Conservation (phyloP, 2,888 invertebrate genomes). For the Philonicus albiceps region DNA sequence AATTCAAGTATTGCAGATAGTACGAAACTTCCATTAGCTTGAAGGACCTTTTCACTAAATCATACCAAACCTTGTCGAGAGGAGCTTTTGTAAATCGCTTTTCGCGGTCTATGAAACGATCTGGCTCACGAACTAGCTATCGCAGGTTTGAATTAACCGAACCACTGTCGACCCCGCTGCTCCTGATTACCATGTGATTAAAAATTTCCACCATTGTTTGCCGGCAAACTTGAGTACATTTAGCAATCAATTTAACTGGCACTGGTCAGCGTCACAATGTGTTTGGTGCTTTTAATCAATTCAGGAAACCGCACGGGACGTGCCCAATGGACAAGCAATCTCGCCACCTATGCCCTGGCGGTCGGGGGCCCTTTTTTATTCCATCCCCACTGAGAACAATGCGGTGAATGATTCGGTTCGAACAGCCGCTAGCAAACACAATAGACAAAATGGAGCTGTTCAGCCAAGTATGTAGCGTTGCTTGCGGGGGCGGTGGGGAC, state of each 20-base stretch:
- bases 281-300: constrained; percentile 46
- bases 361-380: constrained; percentile 16
- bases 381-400: constrained; percentile 21
- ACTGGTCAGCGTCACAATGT: constrained; percentile 25
- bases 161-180: neutral
- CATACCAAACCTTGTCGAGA: neutral
- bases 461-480: constrained; percentile 2
- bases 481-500: neutral
- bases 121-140: neutral
- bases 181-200: constrained; percentile 40
- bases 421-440: constrained; percentile 34
- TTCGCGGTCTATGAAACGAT: neutral
- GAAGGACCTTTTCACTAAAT: neutral
- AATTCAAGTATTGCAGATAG: neutral
- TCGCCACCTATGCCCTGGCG: neutral
- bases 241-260: constrained; percentile 41
- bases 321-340: constrained; percentile 35
- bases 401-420: constrained; percentile 33
- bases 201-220: constrained; percentile 43
- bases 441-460: constrained; percentile 47
- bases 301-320: constrained; percentile 45
- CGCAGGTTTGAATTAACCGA: neutral
- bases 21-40: neutral
- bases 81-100: neutral
- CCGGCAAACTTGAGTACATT: constrained; percentile 38